Evolutionary conservation across 35 echinoderm and acorn worm genomes (phyloP).

Genomic region (Patiria miniata): DNA sequence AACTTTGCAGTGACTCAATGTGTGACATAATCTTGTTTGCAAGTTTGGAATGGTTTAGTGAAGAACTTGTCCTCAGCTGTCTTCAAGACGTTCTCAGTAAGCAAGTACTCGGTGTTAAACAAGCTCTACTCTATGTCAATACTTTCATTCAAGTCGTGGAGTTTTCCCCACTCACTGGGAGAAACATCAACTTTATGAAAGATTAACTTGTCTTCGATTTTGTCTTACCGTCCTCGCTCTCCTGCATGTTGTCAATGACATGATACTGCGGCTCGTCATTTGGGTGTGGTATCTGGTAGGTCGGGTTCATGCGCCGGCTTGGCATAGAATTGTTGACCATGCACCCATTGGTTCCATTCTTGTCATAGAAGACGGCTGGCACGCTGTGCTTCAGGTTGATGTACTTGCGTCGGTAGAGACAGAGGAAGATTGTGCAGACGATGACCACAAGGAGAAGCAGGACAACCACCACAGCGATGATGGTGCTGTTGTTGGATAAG

Average conservation of each 20-base stretch:
- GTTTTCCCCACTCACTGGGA: too few relatives aligned
- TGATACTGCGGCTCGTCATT: slow-evolving; percentile 93
- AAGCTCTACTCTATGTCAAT: too few relatives aligned
- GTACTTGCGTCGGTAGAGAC: slow-evolving; percentile 92
- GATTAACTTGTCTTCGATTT: neutral
- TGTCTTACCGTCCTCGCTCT: slow-evolving; percentile 79
- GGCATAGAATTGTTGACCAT: slow-evolving; percentile 48
- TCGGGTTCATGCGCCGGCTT: slow-evolving; percentile 83
- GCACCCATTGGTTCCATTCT: slow-evolving; percentile 27
- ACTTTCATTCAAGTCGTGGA: too few relatives aligned
- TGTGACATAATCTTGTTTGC: too few relatives aligned
- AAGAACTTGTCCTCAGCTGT: too few relatives aligned
- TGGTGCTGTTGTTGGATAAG: slow-evolving; percentile 32
- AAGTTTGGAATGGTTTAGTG: too few relatives aligned
- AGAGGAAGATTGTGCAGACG: slow-evolving; percentile 70
- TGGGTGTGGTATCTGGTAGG: slow-evolving; percentile 93
- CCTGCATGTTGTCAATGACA: slow-evolving; percentile 88
- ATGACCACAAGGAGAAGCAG: slow-evolving; percentile 70
- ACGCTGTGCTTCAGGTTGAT: slow-evolving; percentile 86
- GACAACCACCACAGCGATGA: slow-evolving; percentile 63
- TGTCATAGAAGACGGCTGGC: slow-evolving; percentile 62
- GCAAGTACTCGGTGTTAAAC: too few relatives aligned
- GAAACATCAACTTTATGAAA: too few relatives aligned
- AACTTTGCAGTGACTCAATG: too few relatives aligned
- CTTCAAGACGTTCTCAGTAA: too few relatives aligned